Conservation (phyloP, 2,113 vertebrate genomes). For the Callopanchax toddi region DNA sequence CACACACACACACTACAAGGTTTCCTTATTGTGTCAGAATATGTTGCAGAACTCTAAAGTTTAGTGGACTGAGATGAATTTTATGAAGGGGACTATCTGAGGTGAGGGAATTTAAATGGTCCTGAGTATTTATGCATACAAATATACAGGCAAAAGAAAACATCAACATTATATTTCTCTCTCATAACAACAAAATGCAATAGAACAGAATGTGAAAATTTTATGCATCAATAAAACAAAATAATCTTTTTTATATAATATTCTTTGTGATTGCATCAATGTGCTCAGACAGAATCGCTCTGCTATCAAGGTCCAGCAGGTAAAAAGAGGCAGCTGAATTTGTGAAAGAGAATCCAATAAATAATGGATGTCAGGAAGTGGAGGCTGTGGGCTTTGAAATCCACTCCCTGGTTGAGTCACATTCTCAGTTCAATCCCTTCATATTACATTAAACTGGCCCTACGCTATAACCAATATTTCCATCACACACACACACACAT, state of each 20-base stretch:
- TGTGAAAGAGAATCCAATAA: constrained; percentile 63
- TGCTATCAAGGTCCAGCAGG: constrained; percentile 40
- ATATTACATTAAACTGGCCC: constrained; percentile 62
- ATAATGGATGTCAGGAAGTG: constrained; percentile 70
- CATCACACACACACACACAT: constrained; percentile 14
- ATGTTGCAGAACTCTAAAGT: not conserved
- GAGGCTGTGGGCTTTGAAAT: constrained; percentile 69
- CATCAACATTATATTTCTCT: no score
- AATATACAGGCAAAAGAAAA: no score
- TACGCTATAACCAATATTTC: constrained; percentile 35
- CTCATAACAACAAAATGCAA: no score
- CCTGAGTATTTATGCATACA: no score
- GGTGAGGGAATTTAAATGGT: no score
- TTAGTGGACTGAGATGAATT: not conserved
- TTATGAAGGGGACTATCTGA: no score
- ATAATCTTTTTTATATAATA: no score
- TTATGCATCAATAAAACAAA: no score
- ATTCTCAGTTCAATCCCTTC: constrained; percentile 52
- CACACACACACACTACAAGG: not conserved
- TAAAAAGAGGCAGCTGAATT: constrained; percentile 47
- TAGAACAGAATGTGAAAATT: no score
- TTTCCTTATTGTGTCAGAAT: constrained; percentile 16
- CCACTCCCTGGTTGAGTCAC: constrained; percentile 56
- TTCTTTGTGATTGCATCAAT: constrained; percentile 29
- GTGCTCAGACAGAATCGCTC: constrained; percentile 25